These are phyloP conservation scores for Drosophila meridionalis DNA, from an alignment of 2,888 invertebrate genomes.

Conservation along the genomic window DNA sequence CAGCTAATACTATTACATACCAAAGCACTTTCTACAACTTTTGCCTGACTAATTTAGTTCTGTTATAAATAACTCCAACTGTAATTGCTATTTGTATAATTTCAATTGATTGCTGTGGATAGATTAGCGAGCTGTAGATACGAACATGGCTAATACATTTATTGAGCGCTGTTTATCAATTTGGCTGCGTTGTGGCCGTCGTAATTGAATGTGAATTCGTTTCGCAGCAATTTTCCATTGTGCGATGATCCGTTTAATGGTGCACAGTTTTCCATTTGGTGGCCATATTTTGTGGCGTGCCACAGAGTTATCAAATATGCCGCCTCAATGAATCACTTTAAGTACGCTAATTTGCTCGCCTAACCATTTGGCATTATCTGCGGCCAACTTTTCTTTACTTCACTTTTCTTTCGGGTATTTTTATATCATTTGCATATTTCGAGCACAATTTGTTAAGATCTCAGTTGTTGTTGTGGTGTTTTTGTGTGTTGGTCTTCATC, in stretches of 20 bases:
- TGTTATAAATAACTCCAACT: background rate
- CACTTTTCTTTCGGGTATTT: background rate
- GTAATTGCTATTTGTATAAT: background rate
- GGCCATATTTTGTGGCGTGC: conserved; percentile 56
- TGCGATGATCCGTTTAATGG: conserved; percentile 43
- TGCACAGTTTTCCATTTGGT: conserved; percentile 43
- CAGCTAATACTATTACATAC: background rate
- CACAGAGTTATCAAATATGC: conserved; percentile 74
- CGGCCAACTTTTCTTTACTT: conserved; percentile 21
- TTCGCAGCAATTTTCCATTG: conserved; percentile 36
- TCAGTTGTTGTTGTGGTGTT: conserved; percentile 24
- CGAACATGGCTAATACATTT: conserved; percentile 9
- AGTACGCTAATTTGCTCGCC: conserved; percentile 54
- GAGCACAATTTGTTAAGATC: conserved; percentile 66
- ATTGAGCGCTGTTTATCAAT: conserved; percentile 19
- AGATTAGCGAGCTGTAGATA: conserved; percentile 3
- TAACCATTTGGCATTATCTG: conserved; percentile 35
- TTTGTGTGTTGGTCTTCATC: conserved; percentile 62
- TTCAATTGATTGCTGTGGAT: background rate
- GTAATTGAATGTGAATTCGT: conserved; percentile 29
- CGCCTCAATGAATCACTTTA: conserved; percentile 69
- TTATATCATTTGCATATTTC: conserved; percentile 52
- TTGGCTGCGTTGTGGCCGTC: background rate
- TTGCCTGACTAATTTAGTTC: background rate
- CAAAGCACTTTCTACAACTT: background rate